Evolutionary conservation across 2,113 vertebrate genomes (phyloP).

Genomic region (Rhodinocichla rosea): DNA sequence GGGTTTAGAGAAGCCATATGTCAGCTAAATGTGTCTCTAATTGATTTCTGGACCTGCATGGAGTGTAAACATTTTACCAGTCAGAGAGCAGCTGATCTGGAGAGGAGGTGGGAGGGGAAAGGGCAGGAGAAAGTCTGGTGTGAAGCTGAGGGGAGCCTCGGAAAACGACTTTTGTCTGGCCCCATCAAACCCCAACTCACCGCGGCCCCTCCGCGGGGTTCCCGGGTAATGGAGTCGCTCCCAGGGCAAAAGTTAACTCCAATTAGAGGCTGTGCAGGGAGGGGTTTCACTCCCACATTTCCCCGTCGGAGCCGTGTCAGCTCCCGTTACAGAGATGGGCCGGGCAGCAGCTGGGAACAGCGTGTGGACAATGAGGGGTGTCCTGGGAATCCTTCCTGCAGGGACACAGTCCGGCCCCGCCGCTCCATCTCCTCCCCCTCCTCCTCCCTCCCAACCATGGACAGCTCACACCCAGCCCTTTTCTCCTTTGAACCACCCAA

Average conservation of each 20-base stretch:
- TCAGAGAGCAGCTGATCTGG: conserved; percentile 28
- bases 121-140: background rate
- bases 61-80: conserved; percentile 63
- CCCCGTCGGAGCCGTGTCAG: conserved; percentile 20
- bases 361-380: background rate
- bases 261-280: background rate
- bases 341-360: conserved; percentile 12
- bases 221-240: conserved; percentile 11
- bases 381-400: background rate
- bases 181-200: background rate
- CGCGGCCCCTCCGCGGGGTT: background rate
- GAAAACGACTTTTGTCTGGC: background rate
- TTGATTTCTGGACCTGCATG: conserved; percentile 14
- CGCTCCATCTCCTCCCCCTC: background rate
- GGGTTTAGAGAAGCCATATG: conserved; percentile 15
- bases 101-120: background rate
- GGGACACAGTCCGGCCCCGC: background rate
- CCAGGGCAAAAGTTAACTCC: conserved; percentile 48
- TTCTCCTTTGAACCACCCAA: accelerated
- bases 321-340: conserved; percentile 31
- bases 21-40: conserved; percentile 35
- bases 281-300: background rate
- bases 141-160: background rate
- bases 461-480: background rate
- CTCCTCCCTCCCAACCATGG: background rate